Percentiles rank a stretch among this genome's conserved stretches.
These are phyloP conservation scores for Progne subis DNA, from an alignment of 2,113 vertebrate species.

Conservation along the genomic window DNA sequence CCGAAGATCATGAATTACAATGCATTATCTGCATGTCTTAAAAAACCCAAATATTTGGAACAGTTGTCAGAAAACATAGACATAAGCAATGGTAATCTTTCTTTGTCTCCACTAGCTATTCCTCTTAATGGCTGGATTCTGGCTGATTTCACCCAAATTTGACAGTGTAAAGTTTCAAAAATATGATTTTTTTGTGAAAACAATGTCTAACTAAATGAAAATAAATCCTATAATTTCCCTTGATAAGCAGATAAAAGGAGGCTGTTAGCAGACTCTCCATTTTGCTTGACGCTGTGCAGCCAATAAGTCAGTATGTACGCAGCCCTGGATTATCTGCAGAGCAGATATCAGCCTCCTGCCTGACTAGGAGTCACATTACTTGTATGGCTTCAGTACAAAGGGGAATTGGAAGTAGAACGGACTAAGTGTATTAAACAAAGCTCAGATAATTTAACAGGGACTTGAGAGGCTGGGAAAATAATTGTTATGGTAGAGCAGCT, in stretches of 20 bases:
- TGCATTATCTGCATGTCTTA: neutral
- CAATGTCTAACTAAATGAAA: neutral
- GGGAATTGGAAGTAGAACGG: neutral
- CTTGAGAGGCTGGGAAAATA: neutral
- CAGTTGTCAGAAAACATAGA: neutral
- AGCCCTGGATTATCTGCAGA: neutral
- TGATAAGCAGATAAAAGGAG: neutral
- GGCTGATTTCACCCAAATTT: neutral
- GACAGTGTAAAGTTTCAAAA: neutral
- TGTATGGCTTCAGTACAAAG: neutral
- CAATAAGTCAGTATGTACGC: neutral
- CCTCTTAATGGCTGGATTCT: neutral
- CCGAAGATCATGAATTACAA: fast-evolving
- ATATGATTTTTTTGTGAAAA: neutral
- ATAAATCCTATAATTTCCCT: neutral
- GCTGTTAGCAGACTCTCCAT: neutral
- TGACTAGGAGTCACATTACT: neutral
- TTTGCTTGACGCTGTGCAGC: neutral
- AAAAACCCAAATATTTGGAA: neutral
- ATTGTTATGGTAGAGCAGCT: neutral
- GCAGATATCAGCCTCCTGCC: neutral
- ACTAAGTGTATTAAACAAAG: neutral
- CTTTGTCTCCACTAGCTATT: neutral
- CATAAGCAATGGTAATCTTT: neutral
- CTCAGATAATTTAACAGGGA: neutral